Base-by-base conservation (phyloP, 2,888 invertebrate genomes). In the Ectobius pallidus region DNA sequence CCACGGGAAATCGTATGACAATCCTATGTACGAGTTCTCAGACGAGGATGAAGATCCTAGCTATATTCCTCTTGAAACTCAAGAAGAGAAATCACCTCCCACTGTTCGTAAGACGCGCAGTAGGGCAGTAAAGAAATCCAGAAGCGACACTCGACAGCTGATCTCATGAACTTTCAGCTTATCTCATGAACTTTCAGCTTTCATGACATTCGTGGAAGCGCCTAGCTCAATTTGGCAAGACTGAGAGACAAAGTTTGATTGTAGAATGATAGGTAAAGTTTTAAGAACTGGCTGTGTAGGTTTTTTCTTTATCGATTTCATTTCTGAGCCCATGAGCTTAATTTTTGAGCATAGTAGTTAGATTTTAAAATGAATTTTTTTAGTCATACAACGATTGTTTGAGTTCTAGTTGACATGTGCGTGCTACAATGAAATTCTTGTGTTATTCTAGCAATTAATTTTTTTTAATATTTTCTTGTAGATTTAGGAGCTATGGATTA, bases 201-300 rank as follows among this genome's bases (percentile, higher is more conserved):
- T 3, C 20, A 22, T 20, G 25, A 52, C 20, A 20, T 49, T 49
- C 22, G 52, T 52, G 20, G 52, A 14, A 39, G 52, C 14, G 3
- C 34, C 9, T 22, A 63, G 63, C 63, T 63, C 63, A 63, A 63
- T 39, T 32, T 42, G 42, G 22, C 34, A 63, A 63, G 63, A 63
- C 63, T 63, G 63, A 63, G 18, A 20, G 14, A 42, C 14, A 52
- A 52, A 52, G 25, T n/a, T n/a, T n/a, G n/a, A n/a, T n/a, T n/a
- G 25, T 52, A 25, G 25, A 52, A 1, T 25, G 52, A 52, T 20
- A 52, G 52, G n/a, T n/a, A 52, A 52, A 49, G 0, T 49, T 16
- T 18, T 46, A 7, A 25, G 52, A 25, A 52, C 20, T 52, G 52
- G 25, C 25, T 39, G 39, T 39, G 39, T 39, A 39, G 39, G n/a